Evolutionary conservation across 30 jellyfish, hydroid and myxozoan species (phyloP).

Genomic region (Aurelia aurita complex sp. Pacific): DNA sequence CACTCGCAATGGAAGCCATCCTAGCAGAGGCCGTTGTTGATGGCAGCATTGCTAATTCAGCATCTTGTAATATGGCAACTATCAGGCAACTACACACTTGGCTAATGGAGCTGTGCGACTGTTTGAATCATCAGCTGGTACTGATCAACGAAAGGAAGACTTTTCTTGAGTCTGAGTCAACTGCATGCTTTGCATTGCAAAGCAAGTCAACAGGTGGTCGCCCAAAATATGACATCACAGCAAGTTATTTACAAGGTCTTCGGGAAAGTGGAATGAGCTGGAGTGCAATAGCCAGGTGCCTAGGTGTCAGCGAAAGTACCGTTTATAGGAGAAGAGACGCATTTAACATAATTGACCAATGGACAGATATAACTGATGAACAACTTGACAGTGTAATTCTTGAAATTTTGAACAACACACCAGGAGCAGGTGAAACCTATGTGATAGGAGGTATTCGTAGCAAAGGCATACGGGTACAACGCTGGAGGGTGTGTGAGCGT

Average conservation of each 20-base stretch:
- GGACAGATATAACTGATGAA: conserved; percentile 27
- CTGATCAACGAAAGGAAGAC: too few relatives aligned
- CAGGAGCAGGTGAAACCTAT: conserved; percentile 38
- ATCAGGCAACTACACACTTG: conserved; percentile 38
- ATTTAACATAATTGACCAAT: conserved; percentile 9
- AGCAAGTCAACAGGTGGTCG: conserved; percentile 33
- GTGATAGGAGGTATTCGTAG: conserved; percentile 35
- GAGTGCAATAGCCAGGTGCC: conserved; percentile 14
- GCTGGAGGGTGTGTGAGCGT: conserved; percentile 26
- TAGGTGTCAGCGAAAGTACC: conserved; percentile 40
- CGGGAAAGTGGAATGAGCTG: conserved; percentile 29
- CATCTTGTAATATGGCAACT: conserved; percentile 3
- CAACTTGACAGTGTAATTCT: conserved; percentile 27
- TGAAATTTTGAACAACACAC: conserved; percentile 17
- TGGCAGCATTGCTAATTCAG: background rate
- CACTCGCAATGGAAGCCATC: conserved; percentile 33
- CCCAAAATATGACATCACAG: conserved; percentile 43
- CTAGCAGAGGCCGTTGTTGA: conserved; percentile 38
- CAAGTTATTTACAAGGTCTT: conserved; percentile 32
- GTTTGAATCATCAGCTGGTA: conserved; percentile 23
- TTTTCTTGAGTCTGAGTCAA: too few relatives aligned
- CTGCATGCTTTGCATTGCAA: too few relatives aligned
- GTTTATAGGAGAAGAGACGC: conserved; percentile 26
- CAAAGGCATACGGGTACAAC: conserved; percentile 46
- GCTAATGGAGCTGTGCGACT: conserved; percentile 29